A percentile compares a stretch with the other conserved stretches of the same genome.
phyloP scores from a whole-genome alignment of 2,113 vertebrate genomes.

The Chitala chitala region DNA sequence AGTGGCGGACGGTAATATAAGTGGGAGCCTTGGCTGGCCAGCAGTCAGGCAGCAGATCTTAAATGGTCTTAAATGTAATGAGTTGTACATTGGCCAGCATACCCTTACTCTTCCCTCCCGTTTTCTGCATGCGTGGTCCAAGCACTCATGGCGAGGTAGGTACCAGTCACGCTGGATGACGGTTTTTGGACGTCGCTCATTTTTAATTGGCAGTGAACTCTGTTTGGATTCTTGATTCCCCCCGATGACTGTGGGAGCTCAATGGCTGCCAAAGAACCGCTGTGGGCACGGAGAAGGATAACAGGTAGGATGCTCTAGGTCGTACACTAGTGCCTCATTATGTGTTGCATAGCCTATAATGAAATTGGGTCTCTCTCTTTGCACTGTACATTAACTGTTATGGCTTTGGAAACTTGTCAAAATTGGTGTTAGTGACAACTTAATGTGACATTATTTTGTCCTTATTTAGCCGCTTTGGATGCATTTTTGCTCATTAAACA shows the following conservation, averaged over 20 bases:
- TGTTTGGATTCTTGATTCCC: background rate
- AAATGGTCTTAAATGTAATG: background rate
- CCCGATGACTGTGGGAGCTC: background rate
- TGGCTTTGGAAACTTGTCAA: background rate
- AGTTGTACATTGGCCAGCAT: background rate
- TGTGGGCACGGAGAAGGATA: background rate
- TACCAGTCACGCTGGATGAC: background rate
- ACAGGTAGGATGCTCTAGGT: background rate
- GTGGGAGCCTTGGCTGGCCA: background rate
- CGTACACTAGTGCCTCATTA: background rate
- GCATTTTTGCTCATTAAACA: slow-evolving; percentile 1
- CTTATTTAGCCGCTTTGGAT: background rate
- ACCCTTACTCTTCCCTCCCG: background rate
- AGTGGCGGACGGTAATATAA: background rate
- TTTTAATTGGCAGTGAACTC: slow-evolving; percentile 10
- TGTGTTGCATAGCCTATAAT: background rate
- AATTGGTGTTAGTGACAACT: background rate
- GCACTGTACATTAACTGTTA: background rate
- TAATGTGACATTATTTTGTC: background rate
- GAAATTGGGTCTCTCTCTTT: background rate
- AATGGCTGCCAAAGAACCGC: too few relatives aligned
- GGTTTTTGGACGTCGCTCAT: background rate
- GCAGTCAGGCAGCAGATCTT: background rate
- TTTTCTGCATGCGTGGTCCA: background rate
- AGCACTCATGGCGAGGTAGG: background rate